Percentiles rank a stretch among this genome's conserved stretches.
Evolutionary conservation across 2,888 invertebrate genomes (phyloP).

Genomic region (Alloplasta piceator): DNA sequence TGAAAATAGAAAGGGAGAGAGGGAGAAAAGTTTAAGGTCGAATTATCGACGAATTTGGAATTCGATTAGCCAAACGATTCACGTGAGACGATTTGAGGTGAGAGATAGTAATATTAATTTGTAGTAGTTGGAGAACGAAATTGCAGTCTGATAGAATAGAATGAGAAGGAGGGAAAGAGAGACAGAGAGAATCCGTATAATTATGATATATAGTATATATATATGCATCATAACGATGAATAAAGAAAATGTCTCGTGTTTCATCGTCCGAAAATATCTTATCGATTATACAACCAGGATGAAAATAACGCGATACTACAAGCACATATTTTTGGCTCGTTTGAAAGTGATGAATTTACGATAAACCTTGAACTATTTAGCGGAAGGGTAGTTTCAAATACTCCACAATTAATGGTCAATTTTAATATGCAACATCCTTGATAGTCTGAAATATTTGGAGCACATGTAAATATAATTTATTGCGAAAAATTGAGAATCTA

Average conservation of each 20-base stretch:
- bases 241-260: slow-evolving; percentile 50
- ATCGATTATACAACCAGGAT: slow-evolving; percentile 54
- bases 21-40: slow-evolving; percentile 46
- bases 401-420: too few relatives aligned
- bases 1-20: slow-evolving; percentile 6
- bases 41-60: slow-evolving; percentile 49
- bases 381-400: neutral
- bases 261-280: slow-evolving; percentile 50
- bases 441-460: too few relatives aligned
- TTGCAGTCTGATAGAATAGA: slow-evolving; percentile 48
- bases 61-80: slow-evolving; percentile 38
- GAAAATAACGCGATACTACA: slow-evolving; percentile 42
- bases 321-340: slow-evolving; percentile 36
- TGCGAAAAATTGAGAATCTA: too few relatives aligned
- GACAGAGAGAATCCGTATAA: neutral
- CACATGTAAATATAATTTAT: too few relatives aligned
- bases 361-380: slow-evolving; percentile 36
- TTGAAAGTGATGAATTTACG: slow-evolving; percentile 17
- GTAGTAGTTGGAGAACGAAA: slow-evolving; percentile 44
- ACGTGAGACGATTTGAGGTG: slow-evolving; percentile 9
- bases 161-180: slow-evolving; percentile 31
- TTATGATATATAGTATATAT: neutral
- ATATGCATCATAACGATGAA: slow-evolving; percentile 9
- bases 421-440: too few relatives aligned
- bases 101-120: slow-evolving; percentile 39